Percentiles rank a stretch among this genome's conserved stretches.
Evolutionary conservation across 2,888 invertebrate species (phyloP).

Genomic region (Rhabditoides inermis): DNA sequence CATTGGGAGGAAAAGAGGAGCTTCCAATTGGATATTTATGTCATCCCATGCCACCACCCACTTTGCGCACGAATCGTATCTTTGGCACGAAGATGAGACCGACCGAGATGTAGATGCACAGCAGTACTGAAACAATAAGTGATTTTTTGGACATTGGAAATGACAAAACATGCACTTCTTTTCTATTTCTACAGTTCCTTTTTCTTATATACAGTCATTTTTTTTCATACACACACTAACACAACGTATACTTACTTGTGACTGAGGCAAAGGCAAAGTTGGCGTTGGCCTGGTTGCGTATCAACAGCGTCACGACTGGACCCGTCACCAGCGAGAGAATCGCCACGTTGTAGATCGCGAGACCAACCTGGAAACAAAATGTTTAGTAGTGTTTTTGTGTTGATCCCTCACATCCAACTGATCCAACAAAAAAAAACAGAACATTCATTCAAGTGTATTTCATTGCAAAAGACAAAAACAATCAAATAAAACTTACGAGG

Average conservation of each 20-base stretch:
- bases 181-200: background rate
- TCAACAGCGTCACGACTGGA: slow-evolving; percentile 83
- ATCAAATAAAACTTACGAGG: no score
- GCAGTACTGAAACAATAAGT: slow-evolving; percentile 65
- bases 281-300: slow-evolving; percentile 92
- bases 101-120: slow-evolving; percentile 96
- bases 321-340: slow-evolving; percentile 93
- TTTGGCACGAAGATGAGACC: slow-evolving; percentile 96
- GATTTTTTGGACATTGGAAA: background rate
- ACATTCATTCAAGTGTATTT: no score
- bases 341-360: slow-evolving; percentile 99
- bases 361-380: no score
- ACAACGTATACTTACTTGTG: slow-evolving; percentile 56
- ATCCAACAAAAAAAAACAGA: no score
- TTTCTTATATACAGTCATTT: background rate
- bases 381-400: no score
- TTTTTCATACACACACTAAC: background rate
- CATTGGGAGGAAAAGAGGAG: no score
- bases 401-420: no score
- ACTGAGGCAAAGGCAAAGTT: slow-evolving; percentile 91
- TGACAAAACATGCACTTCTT: background rate
- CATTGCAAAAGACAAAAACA: no score
- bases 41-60: no score
- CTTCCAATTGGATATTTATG: no score
- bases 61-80: slow-evolving; percentile 67